Percentiles rank a stretch among this genome's conserved stretches.
Conservation (phyloP, 2,113 vertebrate species). For the Podiceps cristatus region DNA sequence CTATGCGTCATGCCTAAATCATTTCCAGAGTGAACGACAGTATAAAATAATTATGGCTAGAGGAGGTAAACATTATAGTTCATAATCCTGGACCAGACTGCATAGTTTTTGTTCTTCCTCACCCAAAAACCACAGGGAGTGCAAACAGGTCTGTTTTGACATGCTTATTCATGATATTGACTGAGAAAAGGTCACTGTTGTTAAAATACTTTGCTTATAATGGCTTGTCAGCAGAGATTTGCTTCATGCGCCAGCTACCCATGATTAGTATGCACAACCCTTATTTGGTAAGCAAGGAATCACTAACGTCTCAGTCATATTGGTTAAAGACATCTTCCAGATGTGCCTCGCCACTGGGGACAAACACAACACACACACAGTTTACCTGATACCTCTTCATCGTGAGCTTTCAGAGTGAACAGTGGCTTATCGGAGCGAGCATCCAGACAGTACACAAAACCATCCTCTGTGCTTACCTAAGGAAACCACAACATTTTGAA, state of each 20-base stretch:
- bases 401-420: constrained; percentile 93
- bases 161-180: not conserved
- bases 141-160: not conserved
- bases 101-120: not conserved
- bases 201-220: not conserved
- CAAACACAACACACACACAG: not conserved
- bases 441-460: constrained; percentile 96
- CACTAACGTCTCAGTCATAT: not conserved
- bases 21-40: not conserved
- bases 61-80: not conserved
- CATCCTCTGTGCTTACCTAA: constrained; percentile 96
- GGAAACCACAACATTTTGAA: not conserved
- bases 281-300: not conserved
- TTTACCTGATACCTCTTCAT: constrained; percentile 93
- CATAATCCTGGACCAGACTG: not conserved
- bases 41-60: not conserved
- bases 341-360: not conserved
- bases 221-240: not conserved
- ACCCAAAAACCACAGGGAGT: not conserved
- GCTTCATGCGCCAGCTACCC: not conserved
- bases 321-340: not conserved
- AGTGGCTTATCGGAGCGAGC: constrained; percentile 93
- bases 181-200: not conserved
- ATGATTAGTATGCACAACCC: not conserved
- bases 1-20: not conserved